Base-by-base conservation (phyloP, 2,888 invertebrate genomes). In the Lysandra bellargus region DNA sequence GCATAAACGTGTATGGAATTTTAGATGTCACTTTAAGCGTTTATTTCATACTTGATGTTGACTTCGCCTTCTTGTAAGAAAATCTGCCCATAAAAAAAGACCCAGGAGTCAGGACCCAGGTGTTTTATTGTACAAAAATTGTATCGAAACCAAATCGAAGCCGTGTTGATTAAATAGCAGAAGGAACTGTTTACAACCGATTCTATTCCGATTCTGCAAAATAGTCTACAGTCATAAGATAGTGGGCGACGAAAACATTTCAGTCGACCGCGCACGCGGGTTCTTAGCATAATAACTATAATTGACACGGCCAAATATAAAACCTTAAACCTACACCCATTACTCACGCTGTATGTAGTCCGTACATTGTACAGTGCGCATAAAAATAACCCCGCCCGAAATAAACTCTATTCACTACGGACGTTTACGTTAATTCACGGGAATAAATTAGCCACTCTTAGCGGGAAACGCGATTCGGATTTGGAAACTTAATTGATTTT, bases 381-480 rank as follows among this genome's bases (percentile, higher is more conserved):
- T 76, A 76, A 76, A 76, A 76, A 76, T 76, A 76, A 76, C 76
- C 14, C 30, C 14, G 4, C 76, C 76, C 53, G 76, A 76, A 76
- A 76, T 76, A 76, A 76, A 76, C 76, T 30, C 76, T 30, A 76
- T 76, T 57, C 76, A 76, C 76, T 76, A 76, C 33, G 17, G 53
- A 53, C 76, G 76, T 76, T 76, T 76, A 76, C 76, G 76, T 57
- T 76, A 76, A 76, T 76, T 76, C 57, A 33, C 57, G 17, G n/a
- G 33, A 57, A 57, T 57, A 76, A 76, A 76, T 76, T 76, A 76
- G 53, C 76, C 33, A 53, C 53, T 49, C 53, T 76, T 57, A 57
- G 33, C 33, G 76, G 53, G 53, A 53, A 75, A 30, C 12, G 64
- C 17, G 61, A 6, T 1, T 17, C 57, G 57, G 17, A 57, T 57